Evolutionary conservation across 2,797 vertebrate genomes (phyloP), one percentile per base, ranked within the genome.

Genomic region (Enteromius mattozi): DNA sequence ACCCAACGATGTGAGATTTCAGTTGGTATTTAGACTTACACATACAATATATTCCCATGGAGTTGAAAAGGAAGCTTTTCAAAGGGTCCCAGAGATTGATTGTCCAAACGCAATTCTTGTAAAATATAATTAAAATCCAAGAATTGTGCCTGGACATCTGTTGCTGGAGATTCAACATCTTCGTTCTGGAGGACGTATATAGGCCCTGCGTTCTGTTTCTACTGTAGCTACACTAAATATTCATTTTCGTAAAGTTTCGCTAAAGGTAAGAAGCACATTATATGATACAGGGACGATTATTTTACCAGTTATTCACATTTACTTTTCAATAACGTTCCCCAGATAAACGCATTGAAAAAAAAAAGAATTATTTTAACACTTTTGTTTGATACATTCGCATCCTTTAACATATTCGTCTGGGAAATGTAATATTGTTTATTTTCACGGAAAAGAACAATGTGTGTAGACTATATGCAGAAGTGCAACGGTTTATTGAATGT

Each of bases 21-120:
- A 54, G 30, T 51, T 78, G n/a, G n/a, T 27, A 14, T 68, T 30
- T 33, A 27, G 63, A 7, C 68, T 42, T 69, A 59, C 27, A 47
- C 27, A 12, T 17, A 27, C 14, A 76, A 51, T 75, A 54, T n/a
- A 49, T 82, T 63, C 27, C 40, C 19, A 72, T 61, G 13, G 47
- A 40, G 47, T 21, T 30, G 56, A 3, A 78, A 47, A 65, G 33
- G 86, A 87, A 87, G 78, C 75, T 13, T 86, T 42, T 81, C 63
- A 80, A 66, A 93, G 94, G 94, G 94, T 94, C 93, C 92, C 95
- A 95, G 96, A 96, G 94, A 89, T 94, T 99, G 98, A 99, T 99
- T 99, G 98, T 99, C 98, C 98, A 99, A 99, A 99, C 98, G 98
- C 98, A 99, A 99, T 99, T 99, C 98, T 99, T 99, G 98, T 97